These are phyloP conservation scores for Machimus rusticus DNA, from an alignment of 2,888 invertebrate genomes.

Conservation along the genomic window DNA sequence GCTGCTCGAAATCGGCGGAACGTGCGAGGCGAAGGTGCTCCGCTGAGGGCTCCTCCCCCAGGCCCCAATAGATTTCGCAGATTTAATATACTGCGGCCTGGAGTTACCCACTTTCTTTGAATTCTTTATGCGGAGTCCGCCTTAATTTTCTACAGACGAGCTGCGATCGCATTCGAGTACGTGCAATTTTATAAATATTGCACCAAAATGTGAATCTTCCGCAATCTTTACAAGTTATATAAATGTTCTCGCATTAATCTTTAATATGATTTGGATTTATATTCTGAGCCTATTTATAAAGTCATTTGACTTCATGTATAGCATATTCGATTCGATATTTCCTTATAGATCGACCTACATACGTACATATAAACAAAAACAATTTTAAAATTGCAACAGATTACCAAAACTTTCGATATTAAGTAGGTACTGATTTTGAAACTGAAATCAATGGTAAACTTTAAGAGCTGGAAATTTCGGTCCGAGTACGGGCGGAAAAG, in stretches of 20 bases:
- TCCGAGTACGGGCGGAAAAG: too few species aligned
- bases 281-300: neutral
- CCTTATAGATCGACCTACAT: too few species aligned
- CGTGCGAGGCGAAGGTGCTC: neutral
- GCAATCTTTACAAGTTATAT: neutral
- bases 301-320: too few species aligned
- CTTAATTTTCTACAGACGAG: neutral
- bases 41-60: neutral
- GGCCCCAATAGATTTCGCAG: neutral
- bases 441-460: too few species aligned
- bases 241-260: neutral
- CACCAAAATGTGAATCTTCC: neutral
- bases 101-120: neutral
- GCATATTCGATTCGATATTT: too few species aligned
- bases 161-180: neutral
- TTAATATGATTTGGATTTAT: neutral
- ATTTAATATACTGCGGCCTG: neutral
- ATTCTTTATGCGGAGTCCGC: neutral
- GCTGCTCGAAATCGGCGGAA: neutral
- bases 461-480: too few species aligned
- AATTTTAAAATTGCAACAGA: too few species aligned
- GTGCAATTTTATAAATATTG: neutral
- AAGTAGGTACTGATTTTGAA: too few species aligned
- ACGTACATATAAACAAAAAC: too few species aligned
- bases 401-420: too few species aligned